Evolutionary conservation across 2,113 vertebrate species (phyloP).

Genomic region (Benthochromis sp.): DNA sequence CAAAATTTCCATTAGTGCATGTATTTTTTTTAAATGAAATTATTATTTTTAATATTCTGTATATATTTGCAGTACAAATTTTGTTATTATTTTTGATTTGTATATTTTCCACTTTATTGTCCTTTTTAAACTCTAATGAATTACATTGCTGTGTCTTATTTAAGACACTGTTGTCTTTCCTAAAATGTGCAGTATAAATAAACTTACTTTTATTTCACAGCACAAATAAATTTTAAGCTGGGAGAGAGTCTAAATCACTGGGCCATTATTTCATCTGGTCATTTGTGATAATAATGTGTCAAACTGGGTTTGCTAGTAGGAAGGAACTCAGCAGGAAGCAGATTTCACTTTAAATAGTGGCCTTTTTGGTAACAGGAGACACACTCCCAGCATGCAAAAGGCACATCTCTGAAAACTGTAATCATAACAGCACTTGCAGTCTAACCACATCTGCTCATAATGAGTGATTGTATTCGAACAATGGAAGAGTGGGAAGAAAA

Average conservation of each 20-base stretch:
- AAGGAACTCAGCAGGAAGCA: neutral
- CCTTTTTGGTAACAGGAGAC: neutral
- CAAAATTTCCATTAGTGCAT: neutral
- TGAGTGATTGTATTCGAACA: neutral
- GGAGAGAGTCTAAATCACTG: neutral
- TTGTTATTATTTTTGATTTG: neutral
- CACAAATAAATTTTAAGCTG: neutral
- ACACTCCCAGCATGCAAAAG: neutral
- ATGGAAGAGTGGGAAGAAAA: neutral
- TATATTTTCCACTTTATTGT: neutral
- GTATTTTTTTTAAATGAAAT: neutral
- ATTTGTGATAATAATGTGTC: neutral
- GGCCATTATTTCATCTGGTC: neutral
- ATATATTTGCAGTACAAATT: neutral
- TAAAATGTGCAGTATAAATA: neutral
- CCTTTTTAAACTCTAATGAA: neutral
- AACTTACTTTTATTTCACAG: neutral
- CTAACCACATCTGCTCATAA: neutral
- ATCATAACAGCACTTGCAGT: neutral
- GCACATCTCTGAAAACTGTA: neutral
- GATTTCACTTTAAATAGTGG: neutral
- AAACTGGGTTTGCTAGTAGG: neutral
- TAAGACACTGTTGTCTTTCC: neutral
- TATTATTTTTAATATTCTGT: neutral
- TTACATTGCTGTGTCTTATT: neutral